Conservation (phyloP, 2,888 invertebrate genomes). For the Metopia argyrocephala region DNA sequence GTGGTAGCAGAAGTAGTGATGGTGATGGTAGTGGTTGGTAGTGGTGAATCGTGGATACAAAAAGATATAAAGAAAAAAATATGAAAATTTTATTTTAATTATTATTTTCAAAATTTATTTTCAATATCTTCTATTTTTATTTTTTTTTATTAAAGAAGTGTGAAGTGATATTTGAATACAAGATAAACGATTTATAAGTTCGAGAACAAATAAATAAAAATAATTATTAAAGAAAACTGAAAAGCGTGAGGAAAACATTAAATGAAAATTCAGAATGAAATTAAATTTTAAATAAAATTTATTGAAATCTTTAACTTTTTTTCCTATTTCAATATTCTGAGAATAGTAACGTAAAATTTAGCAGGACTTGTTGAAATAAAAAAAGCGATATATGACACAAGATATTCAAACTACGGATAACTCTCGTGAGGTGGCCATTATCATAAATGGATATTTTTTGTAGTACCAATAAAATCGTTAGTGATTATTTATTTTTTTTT, state of each 20-base stretch:
- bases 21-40: slow-evolving; percentile 15
- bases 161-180: slow-evolving; percentile 21
- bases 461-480: too few relatives aligned
- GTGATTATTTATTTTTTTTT: too few relatives aligned
- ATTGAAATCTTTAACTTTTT: not conserved
- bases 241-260: too few relatives aligned
- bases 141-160: slow-evolving; percentile 5
- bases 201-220: not conserved
- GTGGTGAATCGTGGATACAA: slow-evolving; percentile 21
- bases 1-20: slow-evolving; percentile 3
- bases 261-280: not conserved
- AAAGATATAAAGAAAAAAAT: slow-evolving; percentile 35
- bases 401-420: too few relatives aligned
- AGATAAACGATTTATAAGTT: not conserved
- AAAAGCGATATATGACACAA: too few relatives aligned
- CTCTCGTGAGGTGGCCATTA: too few relatives aligned
- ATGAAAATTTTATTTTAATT: not conserved
- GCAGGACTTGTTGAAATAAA: too few relatives aligned
- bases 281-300: not conserved
- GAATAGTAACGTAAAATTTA: slow-evolving; percentile 16
- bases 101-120: not conserved
- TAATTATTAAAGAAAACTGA: not conserved
- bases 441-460: too few relatives aligned
- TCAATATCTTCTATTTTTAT: not conserved
- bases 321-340: not conserved